These are phyloP conservation scores for Opisthograptis luteolata DNA, from an alignment of 2,888 invertebrate genomes.

Conservation along the genomic window DNA sequence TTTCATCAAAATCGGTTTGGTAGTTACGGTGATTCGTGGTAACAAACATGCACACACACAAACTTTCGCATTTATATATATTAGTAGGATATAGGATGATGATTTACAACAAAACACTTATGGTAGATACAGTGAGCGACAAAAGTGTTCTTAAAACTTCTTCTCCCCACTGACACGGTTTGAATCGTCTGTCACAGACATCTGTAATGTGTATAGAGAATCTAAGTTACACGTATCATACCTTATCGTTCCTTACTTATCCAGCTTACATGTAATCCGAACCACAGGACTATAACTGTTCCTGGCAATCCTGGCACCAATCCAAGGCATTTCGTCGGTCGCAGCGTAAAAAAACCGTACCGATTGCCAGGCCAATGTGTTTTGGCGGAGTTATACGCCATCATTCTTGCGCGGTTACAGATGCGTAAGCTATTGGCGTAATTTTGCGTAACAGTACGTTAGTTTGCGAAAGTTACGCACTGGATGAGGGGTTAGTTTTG, in stretches of 20 bases:
- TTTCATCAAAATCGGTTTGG: no score
- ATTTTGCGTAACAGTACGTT: slow-evolving; percentile 23
- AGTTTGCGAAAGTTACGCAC: slow-evolving; percentile 22
- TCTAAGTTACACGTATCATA: slow-evolving; percentile 29
- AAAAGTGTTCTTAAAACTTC: no score
- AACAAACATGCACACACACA: no score
- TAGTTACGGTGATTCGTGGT: no score
- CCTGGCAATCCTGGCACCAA: slow-evolving; percentile 25
- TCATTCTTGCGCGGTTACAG: slow-evolving; percentile 38
- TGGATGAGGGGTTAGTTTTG: slow-evolving; percentile 16
- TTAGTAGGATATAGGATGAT: no score
- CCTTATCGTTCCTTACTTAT: slow-evolving; percentile 37
- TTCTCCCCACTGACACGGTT: no score
- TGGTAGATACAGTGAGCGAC: no score
- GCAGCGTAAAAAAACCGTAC: slow-evolving; percentile 32
- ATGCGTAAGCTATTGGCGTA: slow-evolving; percentile 24
- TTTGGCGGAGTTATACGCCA: slow-evolving; percentile 47
- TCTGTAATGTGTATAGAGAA: no score
- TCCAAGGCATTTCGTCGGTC: slow-evolving; percentile 29
- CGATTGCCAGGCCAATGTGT: slow-evolving; percentile 52
- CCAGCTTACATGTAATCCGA: slow-evolving; percentile 36
- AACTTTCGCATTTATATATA: no score
- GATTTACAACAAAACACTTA: no score
- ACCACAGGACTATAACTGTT: slow-evolving; percentile 21
- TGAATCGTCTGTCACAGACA: no score